Evolutionary conservation across 2,797 vertebrate genomes (phyloP).

Genomic region (Etheostoma nigrum): DNA sequence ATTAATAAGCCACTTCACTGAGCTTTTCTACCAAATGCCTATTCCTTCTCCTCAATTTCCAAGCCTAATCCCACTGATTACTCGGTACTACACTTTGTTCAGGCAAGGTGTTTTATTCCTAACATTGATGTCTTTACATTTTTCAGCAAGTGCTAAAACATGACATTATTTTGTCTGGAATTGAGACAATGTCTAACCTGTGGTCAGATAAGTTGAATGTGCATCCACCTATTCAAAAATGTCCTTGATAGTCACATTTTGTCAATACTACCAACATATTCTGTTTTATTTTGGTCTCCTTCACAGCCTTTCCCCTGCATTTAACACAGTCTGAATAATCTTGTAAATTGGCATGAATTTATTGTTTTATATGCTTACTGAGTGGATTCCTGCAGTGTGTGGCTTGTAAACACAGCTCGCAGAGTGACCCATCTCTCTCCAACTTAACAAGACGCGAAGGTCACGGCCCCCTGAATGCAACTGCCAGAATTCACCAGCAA

Average conservation of each 20-base stretch:
- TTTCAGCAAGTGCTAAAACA: no score
- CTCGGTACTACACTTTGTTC: neutral
- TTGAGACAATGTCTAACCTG: neutral
- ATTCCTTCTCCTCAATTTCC: neutral
- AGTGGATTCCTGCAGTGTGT: constrained; percentile 27
- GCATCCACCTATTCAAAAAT: neutral
- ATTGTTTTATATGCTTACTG: constrained; percentile 21
- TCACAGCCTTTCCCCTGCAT: neutral
- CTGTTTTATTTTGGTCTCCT: neutral
- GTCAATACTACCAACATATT: neutral
- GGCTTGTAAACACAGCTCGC: constrained; percentile 41
- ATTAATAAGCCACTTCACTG: neutral
- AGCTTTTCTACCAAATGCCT: neutral
- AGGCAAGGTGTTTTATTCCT: no score
- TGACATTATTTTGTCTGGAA: neutral
- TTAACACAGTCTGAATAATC: constrained; percentile 1
- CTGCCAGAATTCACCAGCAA: constrained; percentile 33
- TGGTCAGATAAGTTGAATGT: neutral
- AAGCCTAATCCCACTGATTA: neutral
- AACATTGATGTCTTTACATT: no score
- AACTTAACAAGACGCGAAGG: constrained; percentile 52
- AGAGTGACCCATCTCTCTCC: constrained; percentile 48
- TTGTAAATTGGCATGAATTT: neutral
- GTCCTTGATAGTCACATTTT: constrained; percentile 17
- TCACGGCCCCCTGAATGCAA: constrained; percentile 38